A percentile compares a stretch with the other conserved stretches of the same genome.
Evolutionary conservation across 2,888 invertebrate species (phyloP).

Genomic region (Tetragnatha montana): DNA sequence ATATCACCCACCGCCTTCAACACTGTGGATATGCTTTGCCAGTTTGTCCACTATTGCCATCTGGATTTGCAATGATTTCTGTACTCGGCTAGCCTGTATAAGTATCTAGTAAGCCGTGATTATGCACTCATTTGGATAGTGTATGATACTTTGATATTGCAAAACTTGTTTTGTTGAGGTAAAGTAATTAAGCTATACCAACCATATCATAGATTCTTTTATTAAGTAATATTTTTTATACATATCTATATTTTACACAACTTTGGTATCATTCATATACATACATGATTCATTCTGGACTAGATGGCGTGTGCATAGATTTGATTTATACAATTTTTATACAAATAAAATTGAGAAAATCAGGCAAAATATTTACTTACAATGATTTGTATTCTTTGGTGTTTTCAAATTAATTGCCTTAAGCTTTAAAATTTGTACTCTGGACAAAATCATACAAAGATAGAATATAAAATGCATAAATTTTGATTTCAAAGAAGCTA

Average conservation of each 20-base stretch:
- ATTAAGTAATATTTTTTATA: slow-evolving; percentile 38
- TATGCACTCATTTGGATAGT: no score
- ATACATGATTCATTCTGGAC: slow-evolving; percentile 33
- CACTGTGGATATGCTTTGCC: no score
- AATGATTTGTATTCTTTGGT: slow-evolving; percentile 51
- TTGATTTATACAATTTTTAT: slow-evolving; percentile 33
- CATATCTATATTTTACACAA: slow-evolving; percentile 43
- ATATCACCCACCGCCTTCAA: no score
- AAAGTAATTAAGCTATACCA: background rate
- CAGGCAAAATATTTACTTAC: slow-evolving; percentile 20
- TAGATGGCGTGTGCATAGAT: slow-evolving; percentile 42
- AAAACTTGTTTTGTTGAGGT: no score
- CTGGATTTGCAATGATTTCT: no score
- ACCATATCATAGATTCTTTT: slow-evolving; percentile 33
- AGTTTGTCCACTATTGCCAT: no score
- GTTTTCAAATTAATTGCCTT: background rate
- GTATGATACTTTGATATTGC: no score
- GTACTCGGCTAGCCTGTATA: no score
- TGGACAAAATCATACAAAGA: background rate
- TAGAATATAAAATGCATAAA: no score
- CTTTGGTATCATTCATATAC: slow-evolving; percentile 18
- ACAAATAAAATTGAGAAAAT: slow-evolving; percentile 24
- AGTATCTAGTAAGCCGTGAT: no score
- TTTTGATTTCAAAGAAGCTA: no score
- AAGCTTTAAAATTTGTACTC: background rate